Evolutionary conservation across 2,888 invertebrate genomes (phyloP), one percentile per base, ranked within the genome.

Genomic region (Brenthis daphne): DNA sequence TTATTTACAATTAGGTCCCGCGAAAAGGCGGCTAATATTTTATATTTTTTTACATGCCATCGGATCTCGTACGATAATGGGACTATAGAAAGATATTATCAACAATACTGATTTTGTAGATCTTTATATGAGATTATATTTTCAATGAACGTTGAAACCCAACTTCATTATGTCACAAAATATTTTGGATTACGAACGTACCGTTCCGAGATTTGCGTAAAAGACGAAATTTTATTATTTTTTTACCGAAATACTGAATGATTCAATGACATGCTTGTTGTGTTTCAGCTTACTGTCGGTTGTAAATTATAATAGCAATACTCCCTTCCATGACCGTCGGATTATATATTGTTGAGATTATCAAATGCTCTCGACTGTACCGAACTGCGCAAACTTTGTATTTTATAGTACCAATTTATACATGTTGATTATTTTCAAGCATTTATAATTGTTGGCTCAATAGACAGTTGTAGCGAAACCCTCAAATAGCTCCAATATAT

Each of bases 51-150:
- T 69, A 47, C 57, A 48, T 14, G 48, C 60, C 63, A 50, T 50
- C 48, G 47, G 29, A 50, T 60, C 60, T 60, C 50, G 16, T 3
- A 47, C 24, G 13, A 24, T 24, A 50, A 50, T 50, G 50, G 60
- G 29, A 14, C 47, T 33, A 29, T 70, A 55, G 65, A 65, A 64
- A 64, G 56, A 47, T 64, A 64, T 60, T 55, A 71, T 64, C 60
- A 55, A 48, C 37, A 57, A 51, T 29, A 48, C 47, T 51, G 64
- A 56, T 69, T 58, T 50, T 60, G 60, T 56, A 63, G 56, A 68
- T n/a, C 64, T 47, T 64, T 73, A 72, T 70, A 67, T 63, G 73
- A 71, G 76, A 77, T 76, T 76, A 76, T 75, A 71, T 77, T 75
- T 75, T 69, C 61, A 71, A 73, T 77, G 75, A 73, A 78, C 75